phyloP scores from a whole-genome alignment of 2,113 vertebrate genomes.

The Illadopsis cleaveri region DNA sequence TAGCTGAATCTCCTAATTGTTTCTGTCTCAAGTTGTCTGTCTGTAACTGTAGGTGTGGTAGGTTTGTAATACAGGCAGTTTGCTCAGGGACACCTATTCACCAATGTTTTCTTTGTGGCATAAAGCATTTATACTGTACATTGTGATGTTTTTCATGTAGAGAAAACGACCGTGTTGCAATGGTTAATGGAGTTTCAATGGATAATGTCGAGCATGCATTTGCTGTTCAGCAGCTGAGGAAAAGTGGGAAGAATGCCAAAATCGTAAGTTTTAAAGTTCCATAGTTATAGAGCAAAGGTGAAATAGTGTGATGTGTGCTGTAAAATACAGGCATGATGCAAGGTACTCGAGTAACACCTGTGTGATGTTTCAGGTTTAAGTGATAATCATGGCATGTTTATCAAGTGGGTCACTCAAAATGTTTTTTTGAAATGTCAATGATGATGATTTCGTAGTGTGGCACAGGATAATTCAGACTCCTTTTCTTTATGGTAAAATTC shows the following conservation, averaged over 20 bases:
- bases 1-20: neutral
- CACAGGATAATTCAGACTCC: neutral
- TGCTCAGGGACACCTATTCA: neutral
- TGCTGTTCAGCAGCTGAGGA: constrained; percentile 96
- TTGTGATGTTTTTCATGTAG: constrained; percentile 67
- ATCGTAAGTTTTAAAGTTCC: constrained; percentile 84
- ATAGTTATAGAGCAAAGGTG: neutral
- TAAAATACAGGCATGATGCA: neutral
- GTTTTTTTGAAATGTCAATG: neutral
- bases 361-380: neutral
- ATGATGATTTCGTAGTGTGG: neutral
- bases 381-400: neutral
- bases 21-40: neutral
- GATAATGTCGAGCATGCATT: constrained; percentile 98
- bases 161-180: constrained; percentile 98
- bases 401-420: neutral
- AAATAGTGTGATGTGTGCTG: neutral
- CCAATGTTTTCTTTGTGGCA: neutral
- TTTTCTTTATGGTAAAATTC: neutral
- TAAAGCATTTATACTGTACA: neutral
- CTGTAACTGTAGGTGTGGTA: neutral
- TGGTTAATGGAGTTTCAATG: constrained; percentile 99
- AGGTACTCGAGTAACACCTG: neutral
- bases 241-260: constrained; percentile 99
- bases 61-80: neutral